Conservation (phyloP, 2,797 vertebrate species). For the Manis crassicaudata region DNA sequence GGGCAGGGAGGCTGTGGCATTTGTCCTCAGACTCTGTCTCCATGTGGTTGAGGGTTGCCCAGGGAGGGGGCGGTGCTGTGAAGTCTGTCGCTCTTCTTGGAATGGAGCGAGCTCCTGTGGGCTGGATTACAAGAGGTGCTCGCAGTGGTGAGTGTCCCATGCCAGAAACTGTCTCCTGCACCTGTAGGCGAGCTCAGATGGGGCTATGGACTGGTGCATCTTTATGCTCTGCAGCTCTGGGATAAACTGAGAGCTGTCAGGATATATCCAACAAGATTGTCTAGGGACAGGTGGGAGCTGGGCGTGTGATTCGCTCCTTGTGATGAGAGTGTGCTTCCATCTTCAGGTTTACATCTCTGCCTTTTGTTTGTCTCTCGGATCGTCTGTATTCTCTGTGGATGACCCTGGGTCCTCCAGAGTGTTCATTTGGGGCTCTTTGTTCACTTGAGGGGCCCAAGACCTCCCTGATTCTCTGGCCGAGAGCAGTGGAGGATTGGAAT, state of each 20-base stretch:
- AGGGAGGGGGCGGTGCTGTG: background rate
- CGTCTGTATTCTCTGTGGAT: background rate
- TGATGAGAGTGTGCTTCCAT: background rate
- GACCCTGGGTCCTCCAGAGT: background rate
- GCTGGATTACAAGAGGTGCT: background rate
- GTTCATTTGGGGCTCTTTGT: background rate
- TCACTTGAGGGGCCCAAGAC: background rate
- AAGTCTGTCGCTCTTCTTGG: background rate
- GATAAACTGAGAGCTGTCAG: background rate
- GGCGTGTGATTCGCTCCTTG: background rate
- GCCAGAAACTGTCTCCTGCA: background rate
- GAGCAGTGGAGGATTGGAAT: background rate
- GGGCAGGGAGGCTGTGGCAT: background rate
- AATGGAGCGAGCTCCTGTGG: background rate
- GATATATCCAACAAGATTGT: background rate
- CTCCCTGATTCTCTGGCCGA: background rate
- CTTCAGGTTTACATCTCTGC: background rate
- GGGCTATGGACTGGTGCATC: background rate
- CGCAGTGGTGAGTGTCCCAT: background rate
- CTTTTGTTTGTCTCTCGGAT: background rate
- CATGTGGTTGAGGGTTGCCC: background rate
- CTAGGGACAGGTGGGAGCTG: background rate
- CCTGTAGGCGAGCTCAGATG: background rate
- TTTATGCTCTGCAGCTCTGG: background rate
- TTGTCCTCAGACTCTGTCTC: background rate